Base-by-base conservation (phyloP, 2,888 invertebrate genomes). In the Phanerotoma sp. region DNA sequence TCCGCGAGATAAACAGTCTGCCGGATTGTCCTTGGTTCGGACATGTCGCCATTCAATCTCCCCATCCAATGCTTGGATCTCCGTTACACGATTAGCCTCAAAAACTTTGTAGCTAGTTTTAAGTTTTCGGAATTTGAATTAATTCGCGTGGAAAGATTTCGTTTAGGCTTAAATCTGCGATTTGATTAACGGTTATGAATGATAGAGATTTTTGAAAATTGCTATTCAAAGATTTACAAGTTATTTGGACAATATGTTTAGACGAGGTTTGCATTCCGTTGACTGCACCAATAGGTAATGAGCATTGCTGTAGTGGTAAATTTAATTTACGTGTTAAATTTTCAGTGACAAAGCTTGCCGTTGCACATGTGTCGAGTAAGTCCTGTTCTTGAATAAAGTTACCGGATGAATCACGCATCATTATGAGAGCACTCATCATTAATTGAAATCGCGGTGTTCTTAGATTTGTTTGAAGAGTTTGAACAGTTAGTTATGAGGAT, bases 31-130 rank as follows among this genome's bases (percentile, higher is more conserved):
- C 2, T 52, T 35, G 25, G 53, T 48, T 11, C 50, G 57, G 20
- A 57, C 40, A 28, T 63, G 56, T 35, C 57, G 41, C 66, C 62
- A 61, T 6, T 47, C 33, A 4, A 44, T 40, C 5, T 51, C n/a
- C 1, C 49, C 37, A 9, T 52, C 48, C 7, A 52, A 11, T 2
- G 49, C 40, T 37, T 65, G 64, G 3, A 66, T 66, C 30, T 66
- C 59, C 3, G 60, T 48, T 18, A 66, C 59, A 3, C 62, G 44
- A 51, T 67, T 55, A 3, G 63, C 61, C 7, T 65, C 61, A 35
- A 67, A 67, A 6, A 58, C 56, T 30, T 64, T 62, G 51, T 37
- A 15, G 49, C 49, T 6, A 49, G 10, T 42, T 37, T 30, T 7
- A 54, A 2, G 22, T 49, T 32, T 30, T 41, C 6, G 42, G 54